Base-by-base conservation (phyloP, 1,140 invertebrate genomes). In the Ooceraea biroi region DNA sequence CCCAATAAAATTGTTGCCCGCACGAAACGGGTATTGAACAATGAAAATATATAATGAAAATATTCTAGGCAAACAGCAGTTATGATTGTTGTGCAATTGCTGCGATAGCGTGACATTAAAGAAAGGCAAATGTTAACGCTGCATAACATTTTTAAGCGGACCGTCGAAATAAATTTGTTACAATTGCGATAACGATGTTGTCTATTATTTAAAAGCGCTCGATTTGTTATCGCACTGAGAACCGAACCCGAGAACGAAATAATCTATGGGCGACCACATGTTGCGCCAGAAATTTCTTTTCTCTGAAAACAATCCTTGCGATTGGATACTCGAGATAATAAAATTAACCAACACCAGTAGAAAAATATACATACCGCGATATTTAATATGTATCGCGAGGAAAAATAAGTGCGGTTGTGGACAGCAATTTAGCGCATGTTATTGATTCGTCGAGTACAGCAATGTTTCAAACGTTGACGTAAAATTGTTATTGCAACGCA, bases 1-100 rank as follows among this genome's bases (percentile, higher is more conserved):
- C 65, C 63, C 66, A 85, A 89, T 87, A 69, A 88, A 89, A 88
- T 86, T 69, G 73, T 69, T 63, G 36, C 2, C 58, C 83, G 85
- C 77, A 88, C 60, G 72, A 80, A 83, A 58, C 66, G 14, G 60
- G 61, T 46, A 83, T 85, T 88, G 68, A 85, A 78, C 80, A 84
- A 73, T 68, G n/a, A n/a, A n/a, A n/a, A 80, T 55, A 57, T 52
- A 41, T 89, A 84, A 89, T 80, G 73, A 71, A 88, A 89, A 82
- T 74, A 48, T 61, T 73, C 57, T 66, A 71, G 60, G 55, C 63
- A 50, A 41, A 71, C 12, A 36, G 27, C 57, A n/a, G n/a, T n/a
- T n/a, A n/a, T n/a, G 60, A 10, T 14, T n/a, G 52, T 7, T 2
- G 36, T 19, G 19, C 36, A 22, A 78, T 78, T 52, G 36, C 68